Conservation (phyloP, 2,113 vertebrate genomes). For the Bungarus multicinctus region DNA sequence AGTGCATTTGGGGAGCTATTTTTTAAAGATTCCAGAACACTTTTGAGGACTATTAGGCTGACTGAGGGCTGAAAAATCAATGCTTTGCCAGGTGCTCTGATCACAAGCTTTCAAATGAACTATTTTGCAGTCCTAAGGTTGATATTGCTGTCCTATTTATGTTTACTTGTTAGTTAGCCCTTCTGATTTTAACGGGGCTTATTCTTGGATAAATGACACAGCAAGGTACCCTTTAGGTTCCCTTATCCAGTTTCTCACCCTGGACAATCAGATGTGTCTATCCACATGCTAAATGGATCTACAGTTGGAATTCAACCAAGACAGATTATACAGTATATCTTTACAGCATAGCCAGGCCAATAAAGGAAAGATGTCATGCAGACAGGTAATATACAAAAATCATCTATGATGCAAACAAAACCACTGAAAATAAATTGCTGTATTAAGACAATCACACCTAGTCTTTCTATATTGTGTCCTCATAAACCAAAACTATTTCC, state of each 20-base stretch:
- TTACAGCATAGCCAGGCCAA: neutral
- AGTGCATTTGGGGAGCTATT: neutral
- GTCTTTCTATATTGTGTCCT: neutral
- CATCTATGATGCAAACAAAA: neutral
- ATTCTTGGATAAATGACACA: neutral
- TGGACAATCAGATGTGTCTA: neutral
- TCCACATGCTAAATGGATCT: neutral
- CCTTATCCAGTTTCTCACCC: neutral
- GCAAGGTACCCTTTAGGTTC: neutral
- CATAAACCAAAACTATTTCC: neutral
- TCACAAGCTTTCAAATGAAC: neutral
- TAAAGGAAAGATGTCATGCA: neutral
- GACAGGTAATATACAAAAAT: neutral
- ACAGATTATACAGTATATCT: neutral
- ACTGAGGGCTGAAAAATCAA: slow-evolving; percentile 27
- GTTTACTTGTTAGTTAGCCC: neutral
- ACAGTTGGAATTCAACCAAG: neutral
- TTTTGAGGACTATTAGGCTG: neutral
- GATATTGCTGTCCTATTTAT: neutral
- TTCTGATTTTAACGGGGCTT: neutral
- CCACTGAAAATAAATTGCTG: neutral
- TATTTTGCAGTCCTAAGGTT: neutral
- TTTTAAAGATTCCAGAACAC: neutral
- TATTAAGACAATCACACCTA: neutral
- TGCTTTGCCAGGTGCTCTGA: neutral